Conservation (phyloP, 2,113 vertebrate species). For the Epinephelus cyanopodus region DNA sequence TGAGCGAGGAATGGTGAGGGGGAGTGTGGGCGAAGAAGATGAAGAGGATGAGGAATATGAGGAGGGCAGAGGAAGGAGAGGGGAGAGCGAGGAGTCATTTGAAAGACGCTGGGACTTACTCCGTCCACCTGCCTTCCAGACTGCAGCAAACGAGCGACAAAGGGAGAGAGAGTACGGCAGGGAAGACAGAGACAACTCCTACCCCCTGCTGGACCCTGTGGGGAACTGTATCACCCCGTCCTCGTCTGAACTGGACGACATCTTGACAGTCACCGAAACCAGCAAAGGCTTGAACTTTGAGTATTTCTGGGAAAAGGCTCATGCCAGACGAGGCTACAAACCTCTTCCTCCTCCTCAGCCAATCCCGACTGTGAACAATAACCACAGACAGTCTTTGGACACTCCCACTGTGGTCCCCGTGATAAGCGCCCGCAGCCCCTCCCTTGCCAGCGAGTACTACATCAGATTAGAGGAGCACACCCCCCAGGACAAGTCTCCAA, state of each 20-base stretch:
- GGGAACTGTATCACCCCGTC: conserved; percentile 81
- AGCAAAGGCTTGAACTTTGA: conserved; percentile 95
- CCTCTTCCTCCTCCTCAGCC: conserved; percentile 85
- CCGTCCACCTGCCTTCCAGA: conserved; percentile 85
- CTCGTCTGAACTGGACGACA: conserved; percentile 90
- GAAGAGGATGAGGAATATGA: conserved; percentile 84
- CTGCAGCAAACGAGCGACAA: conserved; percentile 75
- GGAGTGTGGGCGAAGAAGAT: conserved; percentile 78
- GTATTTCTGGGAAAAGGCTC: conserved; percentile 94
- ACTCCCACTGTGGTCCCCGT: conserved; percentile 93
- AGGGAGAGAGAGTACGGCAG: conserved; percentile 79
- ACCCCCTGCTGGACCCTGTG: conserved; percentile 89
- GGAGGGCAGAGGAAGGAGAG: conserved; percentile 77
- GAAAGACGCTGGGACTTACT: conserved; percentile 92
- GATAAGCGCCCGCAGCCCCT: conserved; percentile 94
- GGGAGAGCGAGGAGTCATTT: conserved; percentile 88
- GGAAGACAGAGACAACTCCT: conserved; percentile 83
- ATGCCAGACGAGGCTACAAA: conserved; percentile 88
- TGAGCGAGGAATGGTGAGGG: conserved; percentile 76
- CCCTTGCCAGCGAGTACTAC: conserved; percentile 93
- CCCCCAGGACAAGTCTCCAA: conserved; percentile 85
- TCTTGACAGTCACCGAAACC: conserved; percentile 93
- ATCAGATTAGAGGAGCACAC: conserved; percentile 93
- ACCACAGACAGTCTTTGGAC: conserved; percentile 88
- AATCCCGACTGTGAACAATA: conserved; percentile 82